phyloP scores from a whole-genome alignment of 2,797 vertebrate genomes.

The Enteromius viviparus region DNA sequence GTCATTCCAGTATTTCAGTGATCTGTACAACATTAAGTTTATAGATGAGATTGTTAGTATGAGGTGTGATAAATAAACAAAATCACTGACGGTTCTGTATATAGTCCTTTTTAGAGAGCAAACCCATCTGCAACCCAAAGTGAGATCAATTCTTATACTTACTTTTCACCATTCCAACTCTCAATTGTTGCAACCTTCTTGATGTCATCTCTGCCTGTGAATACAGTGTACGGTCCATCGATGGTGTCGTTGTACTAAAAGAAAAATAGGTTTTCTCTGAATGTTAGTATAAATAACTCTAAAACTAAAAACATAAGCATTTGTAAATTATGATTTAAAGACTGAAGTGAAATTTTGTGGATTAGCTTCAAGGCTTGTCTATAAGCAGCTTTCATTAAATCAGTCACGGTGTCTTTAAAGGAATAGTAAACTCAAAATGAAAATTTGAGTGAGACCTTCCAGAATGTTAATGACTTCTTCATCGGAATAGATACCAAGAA shows the following conservation, averaged over 20 bases:
- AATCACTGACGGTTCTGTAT: background rate
- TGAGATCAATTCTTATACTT: slow-evolving; percentile 55
- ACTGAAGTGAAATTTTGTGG: background rate
- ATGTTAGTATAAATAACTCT: background rate
- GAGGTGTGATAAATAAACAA: background rate
- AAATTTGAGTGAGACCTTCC: background rate
- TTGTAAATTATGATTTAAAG: background rate
- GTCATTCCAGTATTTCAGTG: slow-evolving; percentile 79
- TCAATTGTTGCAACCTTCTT: slow-evolving; percentile 83
- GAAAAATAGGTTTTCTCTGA: slow-evolving; percentile 15
- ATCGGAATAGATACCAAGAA: background rate
- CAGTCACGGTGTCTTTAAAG: background rate
- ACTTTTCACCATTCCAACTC: slow-evolving; percentile 80
- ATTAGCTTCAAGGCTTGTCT: background rate
- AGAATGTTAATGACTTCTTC: background rate
- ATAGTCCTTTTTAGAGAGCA: background rate
- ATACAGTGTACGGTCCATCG: slow-evolving; percentile 85
- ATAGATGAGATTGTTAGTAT: background rate
- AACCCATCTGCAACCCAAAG: background rate
- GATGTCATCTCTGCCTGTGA: slow-evolving; percentile 84
- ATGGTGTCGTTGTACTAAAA: slow-evolving; percentile 85
- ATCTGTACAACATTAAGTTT: slow-evolving; percentile 60
- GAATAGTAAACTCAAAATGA: background rate
- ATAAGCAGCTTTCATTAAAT: background rate
- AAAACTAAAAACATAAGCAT: background rate